phyloP scores from a whole-genome alignment of 2,888 invertebrate species.

The Drosophila macrothrix region DNA sequence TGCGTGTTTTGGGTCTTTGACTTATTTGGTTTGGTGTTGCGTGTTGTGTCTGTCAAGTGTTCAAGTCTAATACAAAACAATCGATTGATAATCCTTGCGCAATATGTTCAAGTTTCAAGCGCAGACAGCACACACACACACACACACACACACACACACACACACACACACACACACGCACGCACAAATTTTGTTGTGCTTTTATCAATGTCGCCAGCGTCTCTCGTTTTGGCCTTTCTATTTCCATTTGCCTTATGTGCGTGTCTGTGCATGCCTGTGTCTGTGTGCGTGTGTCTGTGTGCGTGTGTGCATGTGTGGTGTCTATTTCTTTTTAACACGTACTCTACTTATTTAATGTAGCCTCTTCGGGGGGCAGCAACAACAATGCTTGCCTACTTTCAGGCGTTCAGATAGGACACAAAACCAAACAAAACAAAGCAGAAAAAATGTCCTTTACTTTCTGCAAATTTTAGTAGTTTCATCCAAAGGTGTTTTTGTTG shows the following conservation, averaged over 20 bases:
- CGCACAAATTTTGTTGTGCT: slow-evolving; percentile 32
- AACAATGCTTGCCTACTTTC: slow-evolving; percentile 30
- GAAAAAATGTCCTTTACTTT: slow-evolving; percentile 4
- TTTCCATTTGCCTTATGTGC: slow-evolving; percentile 4
- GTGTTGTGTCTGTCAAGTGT: slow-evolving; percentile 48
- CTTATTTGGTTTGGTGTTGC: slow-evolving; percentile 10
- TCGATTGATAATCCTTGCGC: slow-evolving; percentile 59
- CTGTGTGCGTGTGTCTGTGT: not conserved
- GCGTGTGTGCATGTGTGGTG: not conserved
- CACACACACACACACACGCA: not conserved
- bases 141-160: not conserved
- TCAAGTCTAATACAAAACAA: slow-evolving; percentile 32
- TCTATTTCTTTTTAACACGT: slow-evolving; percentile 45
- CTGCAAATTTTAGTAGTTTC: slow-evolving; percentile 33
- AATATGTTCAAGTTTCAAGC: slow-evolving; percentile 56
- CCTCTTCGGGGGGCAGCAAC: slow-evolving; percentile 36
- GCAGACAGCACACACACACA: slow-evolving; percentile 3
- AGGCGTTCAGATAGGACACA: slow-evolving; percentile 19
- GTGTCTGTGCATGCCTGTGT: slow-evolving; percentile 3
- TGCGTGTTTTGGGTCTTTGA: slow-evolving; percentile 12
- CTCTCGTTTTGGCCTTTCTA: slow-evolving; percentile 18
- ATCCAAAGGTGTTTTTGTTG: not conserved
- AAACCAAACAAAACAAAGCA: not conserved
- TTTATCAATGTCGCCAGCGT: slow-evolving; percentile 31
- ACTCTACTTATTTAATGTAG: slow-evolving; percentile 50